Base-by-base conservation (phyloP, 2,888 invertebrate species). In the Athalia cordata region DNA sequence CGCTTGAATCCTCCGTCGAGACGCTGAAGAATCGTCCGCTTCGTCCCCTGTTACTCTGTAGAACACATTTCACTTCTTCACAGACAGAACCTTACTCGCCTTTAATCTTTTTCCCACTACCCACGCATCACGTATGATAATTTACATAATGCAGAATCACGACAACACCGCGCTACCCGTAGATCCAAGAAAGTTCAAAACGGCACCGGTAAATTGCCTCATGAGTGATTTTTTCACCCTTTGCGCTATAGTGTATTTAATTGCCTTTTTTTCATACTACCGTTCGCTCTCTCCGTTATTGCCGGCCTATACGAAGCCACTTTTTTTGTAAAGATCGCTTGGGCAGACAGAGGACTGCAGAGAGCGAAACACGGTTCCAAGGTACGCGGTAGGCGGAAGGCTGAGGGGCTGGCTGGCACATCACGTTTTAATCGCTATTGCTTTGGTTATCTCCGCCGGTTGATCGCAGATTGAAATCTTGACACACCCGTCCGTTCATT, bases 1-100 rank as follows among this genome's bases (percentile, higher is more conserved):
- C 88, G 79, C 89, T 89, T 62, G 91, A 90, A 81, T 92, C 92
- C 83, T 92, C 92, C 52, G 92, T 91, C 67, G 92, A 92, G 52
- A 90, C 89, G 86, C 91, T 91, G 87, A 92, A 92, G 85, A 92
- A 92, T 77, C 90, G 89, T 1, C 75, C 62, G 81, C 90, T 88
- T 47, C 90, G 87, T 79, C 89, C 86, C 50, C 90, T 89, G 83
- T 90, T 91, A 79, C 89, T 91, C 91, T 91, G 84, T 5, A 47
- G 66, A 68, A 29, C 4, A 13, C 15, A 29, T 11, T 43, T 55
- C 9, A 29, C 1, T 29, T 29, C 29, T 29, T 29, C 29, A 29
- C 29, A 29, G 29, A 29, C 29, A 29, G 29, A 29, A 29, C 29
- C 29, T 0, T 2, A 29, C 29, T 29, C 29, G 29, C 29, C 29